Evolutionary conservation across 1,140 invertebrate species (phyloP), one percentile per base, ranked within the genome.

Genomic region (Ceratosolen solmsi): DNA sequence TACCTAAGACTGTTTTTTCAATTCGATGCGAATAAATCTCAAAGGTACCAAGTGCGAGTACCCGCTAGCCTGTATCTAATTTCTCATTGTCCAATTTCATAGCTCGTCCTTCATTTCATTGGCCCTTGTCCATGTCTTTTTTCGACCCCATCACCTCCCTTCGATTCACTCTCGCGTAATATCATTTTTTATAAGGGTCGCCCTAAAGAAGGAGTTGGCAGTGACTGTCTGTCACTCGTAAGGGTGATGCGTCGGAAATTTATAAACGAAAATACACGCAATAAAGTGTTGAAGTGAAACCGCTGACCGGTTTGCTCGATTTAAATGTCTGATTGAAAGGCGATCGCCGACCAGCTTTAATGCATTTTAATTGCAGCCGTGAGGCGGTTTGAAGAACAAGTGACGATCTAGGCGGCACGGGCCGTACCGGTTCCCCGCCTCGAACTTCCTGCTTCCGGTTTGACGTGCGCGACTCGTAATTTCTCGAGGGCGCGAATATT

Each of bases 231-330:
- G 41, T 83, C 82, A 58, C 30, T 65, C 73, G 38, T 22, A 79
- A 54, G 70, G 74, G 70, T 70, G 63, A 70, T 56, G 79, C 60
- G 60, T 80, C 75, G 63, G 56, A 86, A 85, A 90, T 90, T 90
- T 90, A 90, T 89, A 89, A 89, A 85, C 84, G 88, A 89, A 90
- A 90, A 89, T 90, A 90, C 89, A 89, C 71, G 88, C 86, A 89
- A 89, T 90, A 89, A 90, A 90, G 70, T 65, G 79, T 72, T 30
- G 58, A n/a, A 15, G 36, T 15, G n/a, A 41, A 25, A 22, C 38
- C 27, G 74, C 27, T 73, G 11, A 38, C 63, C 63, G 63, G 63
- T 63, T 70, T 70, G 49, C 84, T 85, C 86, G 86, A 90, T 90
- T 90, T 89, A 89, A 90, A 90, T 60, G 73, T 9, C 54, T 51